A percentile compares a stretch with the other conserved stretches of the same genome.
Conservation (phyloP, 92 coral and sea anemone genomes). For the Nematostella vectensis region DNA sequence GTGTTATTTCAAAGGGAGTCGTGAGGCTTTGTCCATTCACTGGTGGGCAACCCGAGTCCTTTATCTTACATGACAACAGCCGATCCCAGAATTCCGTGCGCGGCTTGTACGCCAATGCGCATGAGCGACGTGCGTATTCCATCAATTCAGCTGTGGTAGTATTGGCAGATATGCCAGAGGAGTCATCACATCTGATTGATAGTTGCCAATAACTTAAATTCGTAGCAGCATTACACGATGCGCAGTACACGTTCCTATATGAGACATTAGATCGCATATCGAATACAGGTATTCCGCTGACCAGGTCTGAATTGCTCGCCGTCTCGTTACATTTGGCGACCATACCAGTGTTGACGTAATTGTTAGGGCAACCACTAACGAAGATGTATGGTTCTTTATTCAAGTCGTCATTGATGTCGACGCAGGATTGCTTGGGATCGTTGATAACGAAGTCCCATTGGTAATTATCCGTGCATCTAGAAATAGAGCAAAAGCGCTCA, state of each 20-base stretch:
- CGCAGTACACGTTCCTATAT: conserved; percentile 5
- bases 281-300: conserved; percentile 6
- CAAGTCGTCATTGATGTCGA: not conserved
- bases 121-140: not conserved
- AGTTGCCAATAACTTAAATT: not conserved
- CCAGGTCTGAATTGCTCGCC: too few species aligned
- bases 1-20: not conserved
- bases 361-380: not conserved
- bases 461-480: not conserved
- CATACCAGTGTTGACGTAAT: not conserved
- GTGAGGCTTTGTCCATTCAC: not conserved
- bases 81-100: not conserved
- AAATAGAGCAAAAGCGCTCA: not conserved
- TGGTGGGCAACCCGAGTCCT: not conserved
- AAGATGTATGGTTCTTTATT: not conserved
- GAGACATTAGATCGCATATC: conserved; percentile 4
- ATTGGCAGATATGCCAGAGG: not conserved
- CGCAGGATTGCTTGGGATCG: not conserved
- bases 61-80: not conserved
- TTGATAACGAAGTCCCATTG: too few species aligned
- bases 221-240: not conserved
- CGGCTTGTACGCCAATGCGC: not conserved
- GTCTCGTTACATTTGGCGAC: not conserved
- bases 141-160: not conserved
- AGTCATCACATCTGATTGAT: not conserved